phyloP scores from a whole-genome alignment of 2,113 vertebrate species.

The Catagonus wagneri region DNA sequence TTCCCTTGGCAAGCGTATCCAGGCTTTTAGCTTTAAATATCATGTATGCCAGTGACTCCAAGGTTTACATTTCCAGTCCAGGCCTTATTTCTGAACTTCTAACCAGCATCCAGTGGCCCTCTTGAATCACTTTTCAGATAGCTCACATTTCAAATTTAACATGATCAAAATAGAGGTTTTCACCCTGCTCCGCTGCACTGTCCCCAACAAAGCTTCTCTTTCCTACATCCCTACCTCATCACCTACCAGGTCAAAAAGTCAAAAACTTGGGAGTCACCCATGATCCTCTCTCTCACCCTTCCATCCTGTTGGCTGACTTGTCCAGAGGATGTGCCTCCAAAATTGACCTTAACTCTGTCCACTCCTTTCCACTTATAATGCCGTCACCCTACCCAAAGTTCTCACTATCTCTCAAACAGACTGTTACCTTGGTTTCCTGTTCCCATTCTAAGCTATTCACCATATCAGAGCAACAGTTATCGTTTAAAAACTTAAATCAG shows the following conservation, averaged over 20 bases:
- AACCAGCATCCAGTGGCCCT: background rate
- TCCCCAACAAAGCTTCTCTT: background rate
- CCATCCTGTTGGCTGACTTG: background rate
- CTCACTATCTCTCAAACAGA: background rate
- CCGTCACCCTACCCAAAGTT: background rate
- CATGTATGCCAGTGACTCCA: background rate
- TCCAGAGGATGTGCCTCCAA: background rate
- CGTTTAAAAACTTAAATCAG: background rate
- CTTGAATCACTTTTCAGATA: background rate
- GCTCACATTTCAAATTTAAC: background rate
- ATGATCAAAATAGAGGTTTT: background rate
- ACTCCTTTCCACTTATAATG: background rate
- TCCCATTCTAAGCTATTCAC: background rate
- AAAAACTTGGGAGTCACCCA: background rate
- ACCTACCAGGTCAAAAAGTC: background rate
- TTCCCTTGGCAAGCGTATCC: background rate
- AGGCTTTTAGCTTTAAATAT: background rate
- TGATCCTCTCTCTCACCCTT: background rate
- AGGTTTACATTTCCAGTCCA: background rate
- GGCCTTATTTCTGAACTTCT: background rate
- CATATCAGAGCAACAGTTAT: background rate
- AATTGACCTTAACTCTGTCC: background rate
- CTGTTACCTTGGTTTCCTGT: background rate
- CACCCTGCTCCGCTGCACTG: background rate
- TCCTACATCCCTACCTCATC: background rate